These are phyloP conservation scores for Mythimna loreyi DNA, from an alignment of 2,888 invertebrate species.

Conservation along the genomic window DNA sequence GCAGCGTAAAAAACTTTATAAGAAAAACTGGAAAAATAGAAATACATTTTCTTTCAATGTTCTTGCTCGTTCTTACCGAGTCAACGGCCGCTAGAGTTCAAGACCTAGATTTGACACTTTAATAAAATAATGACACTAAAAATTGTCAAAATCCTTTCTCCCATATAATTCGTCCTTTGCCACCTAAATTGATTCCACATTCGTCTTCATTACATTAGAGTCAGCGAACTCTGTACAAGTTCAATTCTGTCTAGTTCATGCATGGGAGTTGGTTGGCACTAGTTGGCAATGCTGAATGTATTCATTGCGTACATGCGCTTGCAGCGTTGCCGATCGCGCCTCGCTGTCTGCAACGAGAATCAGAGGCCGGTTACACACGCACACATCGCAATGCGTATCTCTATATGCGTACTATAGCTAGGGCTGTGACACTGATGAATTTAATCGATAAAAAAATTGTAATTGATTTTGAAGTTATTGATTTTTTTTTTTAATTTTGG, in stretches of 20 bases:
- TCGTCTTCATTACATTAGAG: slow-evolving; percentile 22
- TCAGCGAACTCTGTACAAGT: slow-evolving; percentile 57
- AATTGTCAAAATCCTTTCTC: slow-evolving; percentile 33
- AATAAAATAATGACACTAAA: slow-evolving; percentile 30
- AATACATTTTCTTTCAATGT: background rate
- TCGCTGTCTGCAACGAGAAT: slow-evolving; percentile 73
- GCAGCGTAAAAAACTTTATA: background rate
- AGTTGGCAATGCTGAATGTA: slow-evolving; percentile 61
- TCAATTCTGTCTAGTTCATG: slow-evolving; percentile 50
- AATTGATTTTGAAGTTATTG: background rate
- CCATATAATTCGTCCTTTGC: slow-evolving; percentile 12
- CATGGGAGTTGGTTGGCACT: slow-evolving; percentile 50
- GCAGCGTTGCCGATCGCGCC: slow-evolving; percentile 70
- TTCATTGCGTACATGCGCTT: slow-evolving; percentile 50
- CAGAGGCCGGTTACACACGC: slow-evolving; percentile 58
- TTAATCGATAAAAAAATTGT: background rate
- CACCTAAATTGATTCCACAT: slow-evolving; percentile 41
- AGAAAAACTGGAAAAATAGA: background rate
- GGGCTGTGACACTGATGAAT: slow-evolving; percentile 41
- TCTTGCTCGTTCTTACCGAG: background rate
- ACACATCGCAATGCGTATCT: slow-evolving; percentile 47
- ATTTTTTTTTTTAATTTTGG: background rate
- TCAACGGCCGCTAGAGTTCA: slow-evolving; percentile 22
- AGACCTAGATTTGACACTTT: slow-evolving; percentile 10
- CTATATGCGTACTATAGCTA: slow-evolving; percentile 45